A percentile compares a stretch with the other conserved stretches of the same genome.
These are phyloP conservation scores for Acrobasis consociella DNA, from an alignment of 2,888 invertebrate genomes.

Conservation along the genomic window DNA sequence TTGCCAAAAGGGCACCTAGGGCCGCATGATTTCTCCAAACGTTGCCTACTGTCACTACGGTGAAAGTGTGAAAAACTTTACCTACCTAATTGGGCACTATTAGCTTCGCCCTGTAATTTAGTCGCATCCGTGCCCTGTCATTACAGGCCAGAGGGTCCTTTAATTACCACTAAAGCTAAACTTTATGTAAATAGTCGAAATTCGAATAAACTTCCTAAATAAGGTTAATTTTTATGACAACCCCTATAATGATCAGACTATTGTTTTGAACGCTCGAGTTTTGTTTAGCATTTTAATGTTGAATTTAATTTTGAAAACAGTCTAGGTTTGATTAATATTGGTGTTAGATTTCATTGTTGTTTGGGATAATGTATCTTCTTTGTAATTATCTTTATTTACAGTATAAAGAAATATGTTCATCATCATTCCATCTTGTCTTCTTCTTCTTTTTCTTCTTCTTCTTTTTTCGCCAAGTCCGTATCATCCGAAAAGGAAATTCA, in stretches of 20 bases:
- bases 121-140: conserved; percentile 34
- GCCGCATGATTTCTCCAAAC: conserved; percentile 37
- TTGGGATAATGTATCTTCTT: no score
- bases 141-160: conserved; percentile 37
- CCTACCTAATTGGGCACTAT: conserved; percentile 22
- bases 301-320: neutral
- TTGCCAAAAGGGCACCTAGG: neutral
- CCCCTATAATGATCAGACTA: conserved; percentile 18
- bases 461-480: no score
- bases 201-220: conserved; percentile 44
- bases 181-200: conserved; percentile 45
- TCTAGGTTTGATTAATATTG: neutral
- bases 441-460: no score
- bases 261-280: conserved; percentile 15
- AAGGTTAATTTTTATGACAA: conserved; percentile 42
- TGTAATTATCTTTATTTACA: no score
- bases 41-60: neutral
- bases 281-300: neutral
- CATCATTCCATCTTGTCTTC: no score
- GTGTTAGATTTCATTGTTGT: neutral
- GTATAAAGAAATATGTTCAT: no score
- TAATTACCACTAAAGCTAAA: conserved; percentile 41
- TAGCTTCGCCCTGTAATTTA: conserved; percentile 18
- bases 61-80: conserved; percentile 17
- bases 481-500: no score